Percentiles rank a stretch among this genome's conserved stretches.
Conservation (phyloP, 2,113 vertebrate species). For the Psophia crepitans region DNA sequence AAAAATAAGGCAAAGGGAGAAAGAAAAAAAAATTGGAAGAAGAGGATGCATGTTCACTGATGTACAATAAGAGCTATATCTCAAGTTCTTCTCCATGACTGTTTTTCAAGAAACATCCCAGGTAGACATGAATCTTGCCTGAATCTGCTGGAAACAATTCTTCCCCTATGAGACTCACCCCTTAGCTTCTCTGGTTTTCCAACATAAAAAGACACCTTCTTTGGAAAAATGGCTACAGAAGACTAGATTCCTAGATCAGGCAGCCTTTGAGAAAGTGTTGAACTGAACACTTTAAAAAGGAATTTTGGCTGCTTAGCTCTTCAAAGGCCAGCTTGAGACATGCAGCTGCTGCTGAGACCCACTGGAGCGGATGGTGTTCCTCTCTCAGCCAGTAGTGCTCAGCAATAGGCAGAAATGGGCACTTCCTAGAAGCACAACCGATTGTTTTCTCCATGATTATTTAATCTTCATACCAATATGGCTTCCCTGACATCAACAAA, state of each 20-base stretch:
- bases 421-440: not conserved
- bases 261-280: not conserved
- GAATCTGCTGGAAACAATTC: not conserved
- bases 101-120: not conserved
- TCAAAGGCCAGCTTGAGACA: not conserved
- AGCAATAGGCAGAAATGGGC: not conserved
- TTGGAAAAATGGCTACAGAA: not conserved
- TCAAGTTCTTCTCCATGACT: not conserved
- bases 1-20: not conserved
- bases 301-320: not conserved
- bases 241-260: not conserved
- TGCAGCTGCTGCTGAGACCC: accelerated
- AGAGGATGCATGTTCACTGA: not conserved
- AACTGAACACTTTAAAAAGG: not conserved
- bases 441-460: not conserved
- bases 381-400: not conserved
- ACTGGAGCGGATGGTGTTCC: not conserved
- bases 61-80: not conserved
- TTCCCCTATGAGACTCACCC: not conserved
- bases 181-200: not conserved
- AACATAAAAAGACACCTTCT: not conserved
- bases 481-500: not conserved
- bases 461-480: not conserved
- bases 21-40: not conserved
- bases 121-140: not conserved